Percentiles rank a stretch among this genome's conserved stretches.
Evolutionary conservation across 2,797 vertebrate genomes (phyloP).

Genomic region (Salmo trutta): DNA sequence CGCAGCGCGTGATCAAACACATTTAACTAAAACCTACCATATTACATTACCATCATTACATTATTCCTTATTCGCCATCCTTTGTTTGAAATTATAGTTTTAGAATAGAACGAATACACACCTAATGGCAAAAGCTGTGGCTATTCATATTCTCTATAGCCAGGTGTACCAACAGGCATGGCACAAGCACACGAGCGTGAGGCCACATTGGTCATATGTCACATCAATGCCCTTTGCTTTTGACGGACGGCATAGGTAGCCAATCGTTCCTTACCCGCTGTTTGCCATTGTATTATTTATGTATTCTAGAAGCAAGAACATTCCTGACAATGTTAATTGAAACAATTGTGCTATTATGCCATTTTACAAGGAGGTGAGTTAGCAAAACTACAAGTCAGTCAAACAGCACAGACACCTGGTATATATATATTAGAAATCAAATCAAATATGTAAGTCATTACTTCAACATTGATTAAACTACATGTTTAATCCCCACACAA

Average conservation of each 20-base stretch:
- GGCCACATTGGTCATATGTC: not conserved
- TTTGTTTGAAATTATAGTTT: not conserved
- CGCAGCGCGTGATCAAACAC: not conserved
- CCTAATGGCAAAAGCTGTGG: not conserved
- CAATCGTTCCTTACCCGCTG: not conserved
- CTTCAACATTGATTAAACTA: not conserved
- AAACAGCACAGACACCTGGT: not conserved
- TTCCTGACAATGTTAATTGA: not conserved
- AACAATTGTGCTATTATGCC: not conserved
- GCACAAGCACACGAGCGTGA: not conserved
- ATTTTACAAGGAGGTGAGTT: not conserved
- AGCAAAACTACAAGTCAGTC: not conserved
- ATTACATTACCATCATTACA: not conserved
- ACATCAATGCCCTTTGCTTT: not conserved
- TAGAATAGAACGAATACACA: not conserved
- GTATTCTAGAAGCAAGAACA: constrained; percentile 7
- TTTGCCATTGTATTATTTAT: not conserved
- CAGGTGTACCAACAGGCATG: not conserved
- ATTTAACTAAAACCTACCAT: not conserved
- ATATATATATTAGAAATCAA: not conserved
- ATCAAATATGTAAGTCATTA: not conserved
- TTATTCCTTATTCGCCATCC: not conserved
- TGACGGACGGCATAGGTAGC: not conserved
- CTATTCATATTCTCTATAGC: not conserved
- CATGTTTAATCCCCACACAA: not conserved